Evolutionary conservation across 2,113 vertebrate genomes (phyloP), one percentile per base, ranked within the genome.

Genomic region (Micromys minutus): DNA sequence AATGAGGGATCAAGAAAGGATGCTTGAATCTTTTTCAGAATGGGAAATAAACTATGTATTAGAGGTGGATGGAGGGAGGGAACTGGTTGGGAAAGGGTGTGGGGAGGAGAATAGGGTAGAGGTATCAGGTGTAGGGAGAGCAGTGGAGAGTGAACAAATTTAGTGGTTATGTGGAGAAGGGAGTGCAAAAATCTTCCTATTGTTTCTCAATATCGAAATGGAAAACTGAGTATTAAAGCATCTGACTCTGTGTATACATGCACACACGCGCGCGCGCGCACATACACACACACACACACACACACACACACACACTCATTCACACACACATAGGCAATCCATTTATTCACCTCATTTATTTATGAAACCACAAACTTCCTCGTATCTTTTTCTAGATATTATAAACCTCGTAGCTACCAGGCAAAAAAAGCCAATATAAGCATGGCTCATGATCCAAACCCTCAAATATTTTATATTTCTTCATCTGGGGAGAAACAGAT

Each of bases 381-480:
- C 84, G 12, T 77, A 67, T 72, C 69, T 84, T 65, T n/a, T 93
- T 88, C 69, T 47, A 95, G 65, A 90, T 61, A 80, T 91, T 90
- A 94, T 94, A 74, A 91, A 94, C 19, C 67, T 90, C 63, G 85
- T 88, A 95, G 86, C 86, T 91, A 90, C 91, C 26, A 89, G 88
- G 89, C 77, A 80, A 95, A 96, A 87, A 45, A 93, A 84, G 85
- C 63, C 85, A 94, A 92, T 7, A 47, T 42, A 97, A 55, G 26
- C 80, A 96, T 59, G 29, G 39, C 92, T 94, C 89, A 72, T 96
- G 67, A 55, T 92, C 61, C 77, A 95, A 86, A 94, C 74, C 76
- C 72, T 96, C 83, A 97, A 96, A 77, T 94, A 92, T 94, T 96
- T 80, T 92, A 85, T 96, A 86, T 94, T 96, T 16, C 7, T 63